Conservation (phyloP, 2,888 invertebrate genomes). For the Allophyes oxyacanthae region DNA sequence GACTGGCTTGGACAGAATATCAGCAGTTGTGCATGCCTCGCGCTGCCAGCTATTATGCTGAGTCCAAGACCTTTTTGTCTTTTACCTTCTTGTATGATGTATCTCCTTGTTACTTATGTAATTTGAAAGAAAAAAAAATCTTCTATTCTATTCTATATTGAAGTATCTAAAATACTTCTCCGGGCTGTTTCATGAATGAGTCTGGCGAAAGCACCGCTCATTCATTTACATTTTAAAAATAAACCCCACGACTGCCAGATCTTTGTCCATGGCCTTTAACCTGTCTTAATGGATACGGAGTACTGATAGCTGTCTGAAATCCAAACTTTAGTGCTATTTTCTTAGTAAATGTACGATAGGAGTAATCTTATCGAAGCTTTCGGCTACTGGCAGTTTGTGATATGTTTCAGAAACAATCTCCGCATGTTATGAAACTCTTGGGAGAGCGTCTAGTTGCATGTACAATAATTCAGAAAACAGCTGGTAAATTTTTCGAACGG, state of each 20-base stretch:
- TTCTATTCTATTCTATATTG: too few species aligned
- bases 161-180: too few species aligned
- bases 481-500: too few species aligned
- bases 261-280: slow-evolving; percentile 45
- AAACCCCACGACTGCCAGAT: slow-evolving; percentile 28
- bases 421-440: slow-evolving; percentile 8
- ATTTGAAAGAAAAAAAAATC: too few species aligned
- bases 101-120: too few species aligned
- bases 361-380: slow-evolving; percentile 47
- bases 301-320: slow-evolving; percentile 43
- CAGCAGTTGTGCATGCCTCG: too few species aligned
- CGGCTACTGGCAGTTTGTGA: slow-evolving; percentile 41
- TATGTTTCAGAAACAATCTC: slow-evolving; percentile 24
- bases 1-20: too few species aligned
- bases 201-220: slow-evolving; percentile 29
- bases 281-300: slow-evolving; percentile 45
- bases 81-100: too few species aligned
- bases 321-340: slow-evolving; percentile 43
- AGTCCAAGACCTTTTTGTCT: too few species aligned
- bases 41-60: too few species aligned
- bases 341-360: slow-evolving; percentile 44
- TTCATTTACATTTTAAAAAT: slow-evolving; percentile 48
- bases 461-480: neutral
- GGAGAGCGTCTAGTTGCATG: slow-evolving; percentile 21
- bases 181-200: slow-evolving; percentile 2